phyloP scores from a whole-genome alignment of 2,888 invertebrate species.

The Theodoxus fluviatilis region DNA sequence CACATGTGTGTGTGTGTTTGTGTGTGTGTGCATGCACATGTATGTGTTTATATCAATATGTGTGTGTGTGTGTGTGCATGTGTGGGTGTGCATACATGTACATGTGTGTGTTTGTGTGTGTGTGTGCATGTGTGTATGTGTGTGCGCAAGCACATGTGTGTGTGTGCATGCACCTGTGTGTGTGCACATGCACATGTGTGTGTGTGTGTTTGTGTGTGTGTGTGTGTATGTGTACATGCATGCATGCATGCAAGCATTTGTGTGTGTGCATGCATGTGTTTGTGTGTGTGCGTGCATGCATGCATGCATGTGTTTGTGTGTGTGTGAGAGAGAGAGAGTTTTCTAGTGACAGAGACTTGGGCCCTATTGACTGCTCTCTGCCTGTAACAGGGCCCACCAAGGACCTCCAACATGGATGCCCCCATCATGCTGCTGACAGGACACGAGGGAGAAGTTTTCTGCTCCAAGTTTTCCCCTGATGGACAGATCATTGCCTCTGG shows the following conservation, averaged over 20 bases:
- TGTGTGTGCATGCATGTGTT: neutral
- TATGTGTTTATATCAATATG: neutral
- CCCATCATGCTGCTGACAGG: constrained; percentile 96
- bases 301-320: constrained; percentile 4
- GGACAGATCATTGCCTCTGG: constrained; percentile 92
- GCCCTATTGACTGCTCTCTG: neutral
- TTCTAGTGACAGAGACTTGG: neutral
- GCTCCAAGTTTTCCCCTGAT: constrained; percentile 92
- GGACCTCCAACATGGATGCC: constrained; percentile 87
- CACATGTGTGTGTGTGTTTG: neutral
- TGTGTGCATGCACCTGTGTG: neutral
- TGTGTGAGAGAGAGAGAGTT: neutral
- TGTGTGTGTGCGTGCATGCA: neutral
- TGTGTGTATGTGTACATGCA: neutral
- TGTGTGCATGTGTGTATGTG: neutral
- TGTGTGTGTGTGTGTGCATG: neutral
- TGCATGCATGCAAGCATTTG: neutral
- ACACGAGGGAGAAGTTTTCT: constrained; percentile 95
- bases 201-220: neutral
- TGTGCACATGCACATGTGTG: neutral
- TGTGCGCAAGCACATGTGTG: no score
- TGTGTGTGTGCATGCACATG: no score
- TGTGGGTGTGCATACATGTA: neutral
- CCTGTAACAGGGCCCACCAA: constrained; percentile 48
- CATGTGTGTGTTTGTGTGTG: neutral